Evolutionary conservation across 2,888 invertebrate genomes (phyloP).

Genomic region (Ametastegia equiseti): DNA sequence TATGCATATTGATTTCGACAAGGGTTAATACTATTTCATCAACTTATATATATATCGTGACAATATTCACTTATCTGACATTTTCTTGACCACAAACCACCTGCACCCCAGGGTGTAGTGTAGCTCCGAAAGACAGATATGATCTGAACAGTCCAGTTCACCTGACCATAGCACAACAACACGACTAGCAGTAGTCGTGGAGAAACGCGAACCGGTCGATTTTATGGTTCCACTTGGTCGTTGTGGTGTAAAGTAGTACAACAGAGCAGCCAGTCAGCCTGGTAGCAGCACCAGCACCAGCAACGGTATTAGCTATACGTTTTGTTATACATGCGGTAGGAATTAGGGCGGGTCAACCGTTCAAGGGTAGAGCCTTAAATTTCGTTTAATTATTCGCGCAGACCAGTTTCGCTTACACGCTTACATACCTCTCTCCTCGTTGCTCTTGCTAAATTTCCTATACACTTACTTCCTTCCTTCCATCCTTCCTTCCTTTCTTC

Average conservation of each 20-base stretch:
- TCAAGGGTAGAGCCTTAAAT: constrained; percentile 41
- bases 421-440: background rate
- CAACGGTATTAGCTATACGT: background rate
- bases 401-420: background rate
- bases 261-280: background rate
- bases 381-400: constrained; percentile 36
- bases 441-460: background rate
- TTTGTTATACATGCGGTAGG: constrained; percentile 10
- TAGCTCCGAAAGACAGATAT: background rate
- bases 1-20: too few species aligned
- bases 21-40: too few species aligned
- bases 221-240: background rate
- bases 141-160: background rate
- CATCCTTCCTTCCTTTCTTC: background rate
- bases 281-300: background rate
- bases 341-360: constrained; percentile 41
- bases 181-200: background rate
- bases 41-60: too few species aligned
- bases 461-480: background rate
- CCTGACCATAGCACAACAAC: background rate
- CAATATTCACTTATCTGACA: background rate
- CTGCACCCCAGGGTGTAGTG: background rate
- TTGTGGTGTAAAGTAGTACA: constrained; percentile 6
- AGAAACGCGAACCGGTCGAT: constrained; percentile 11
- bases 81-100: background rate